These are phyloP conservation scores for Amphimedon queenslandica DNA, from an alignment of 37 sponge, comb jelly and placozoan genomes.

Conservation along the genomic window DNA sequence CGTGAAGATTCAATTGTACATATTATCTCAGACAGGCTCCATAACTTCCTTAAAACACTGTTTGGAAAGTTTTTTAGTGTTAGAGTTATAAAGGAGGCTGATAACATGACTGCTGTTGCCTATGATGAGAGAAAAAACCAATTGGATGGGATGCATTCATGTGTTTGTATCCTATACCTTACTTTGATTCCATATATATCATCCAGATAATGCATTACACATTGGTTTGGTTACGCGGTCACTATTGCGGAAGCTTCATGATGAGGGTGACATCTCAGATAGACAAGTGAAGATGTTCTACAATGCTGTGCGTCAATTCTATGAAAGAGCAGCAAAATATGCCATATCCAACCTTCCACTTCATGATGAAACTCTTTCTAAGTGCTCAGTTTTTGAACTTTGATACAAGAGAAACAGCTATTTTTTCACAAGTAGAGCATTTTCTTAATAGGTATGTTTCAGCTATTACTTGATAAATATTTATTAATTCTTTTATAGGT, in stretches of 20 bases:
- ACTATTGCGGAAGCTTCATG: constrained; percentile 1
- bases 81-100: constrained; percentile 22
- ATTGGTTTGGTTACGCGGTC: constrained; percentile 31
- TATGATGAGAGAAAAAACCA: constrained; percentile 10
- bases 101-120: not conserved
- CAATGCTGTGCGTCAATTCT: constrained; percentile 36
- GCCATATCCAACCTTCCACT: constrained; percentile 25
- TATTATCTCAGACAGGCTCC: constrained; percentile 14
- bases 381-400: constrained; percentile 51
- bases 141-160: constrained; percentile 31
- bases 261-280: constrained; percentile 19
- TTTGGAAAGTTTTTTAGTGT: constrained; percentile 31
- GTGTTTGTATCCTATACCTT: too few species aligned
- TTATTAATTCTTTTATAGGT: too few species aligned
- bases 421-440: constrained; percentile 27
- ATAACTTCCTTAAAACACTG: constrained; percentile 28
- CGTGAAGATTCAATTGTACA: constrained; percentile 31
- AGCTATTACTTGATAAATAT: too few species aligned
- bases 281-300: constrained; percentile 25
- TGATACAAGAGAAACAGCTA: constrained; percentile 5
- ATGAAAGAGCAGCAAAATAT: constrained; percentile 18
- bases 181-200: not conserved
- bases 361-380: constrained; percentile 35
- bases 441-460: constrained; percentile 15
- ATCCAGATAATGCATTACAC: not conserved